Evolutionary conservation across 2,888 invertebrate species (phyloP), one percentile per base, ranked within the genome.

Genomic region (Drosophila pseudotalamancana): DNA sequence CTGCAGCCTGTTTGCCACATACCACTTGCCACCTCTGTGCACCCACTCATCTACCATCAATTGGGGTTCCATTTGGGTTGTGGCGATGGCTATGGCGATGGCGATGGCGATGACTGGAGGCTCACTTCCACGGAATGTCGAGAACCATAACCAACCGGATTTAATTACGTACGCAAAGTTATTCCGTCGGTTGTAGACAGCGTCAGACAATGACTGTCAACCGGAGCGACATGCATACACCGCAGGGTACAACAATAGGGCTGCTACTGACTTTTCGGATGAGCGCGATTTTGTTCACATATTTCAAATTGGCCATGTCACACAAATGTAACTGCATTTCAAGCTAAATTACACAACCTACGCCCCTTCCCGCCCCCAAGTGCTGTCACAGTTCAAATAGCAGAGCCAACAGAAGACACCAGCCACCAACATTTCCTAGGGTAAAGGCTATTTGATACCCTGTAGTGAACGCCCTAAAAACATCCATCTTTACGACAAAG

Each of bases 91-190:
- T n/a, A n/a, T n/a, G n/a, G n/a, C n/a, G n/a, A n/a, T n/a, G n/a
- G n/a, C n/a, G n/a, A n/a, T n/a, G n/a, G n/a, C n/a, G n/a, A n/a
- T 9, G 27, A 3, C 27, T 11, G 11, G 3, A 27, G 27, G 11
- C 11, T 27, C n/a, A n/a, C 34, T 16, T 8, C 32, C 8, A 32
- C 32, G 32, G 12, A 32, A 14, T 32, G 32, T 32, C 1, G 14
- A 8, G 4, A 8, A 3, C 32, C 34, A 11, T 32, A 4, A 12
- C 19, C 39, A 45, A 9, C 12, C 56, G 37, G 45, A 54, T 50
- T 67, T 64, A 64, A 67, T 67, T 67, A 59, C 49, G 46, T 35
- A 18, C 56, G 39, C 45, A 32, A 53, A 46, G 39, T 39, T 60
- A 45, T 53, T 43, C 21, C 21, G 37, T 12, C 51, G 31, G 45